A percentile compares a stretch with the other conserved stretches of the same genome.
Evolutionary conservation across 2,113 vertebrate genomes (phyloP).

Genomic region (Ibidorhyncha struthersii): DNA sequence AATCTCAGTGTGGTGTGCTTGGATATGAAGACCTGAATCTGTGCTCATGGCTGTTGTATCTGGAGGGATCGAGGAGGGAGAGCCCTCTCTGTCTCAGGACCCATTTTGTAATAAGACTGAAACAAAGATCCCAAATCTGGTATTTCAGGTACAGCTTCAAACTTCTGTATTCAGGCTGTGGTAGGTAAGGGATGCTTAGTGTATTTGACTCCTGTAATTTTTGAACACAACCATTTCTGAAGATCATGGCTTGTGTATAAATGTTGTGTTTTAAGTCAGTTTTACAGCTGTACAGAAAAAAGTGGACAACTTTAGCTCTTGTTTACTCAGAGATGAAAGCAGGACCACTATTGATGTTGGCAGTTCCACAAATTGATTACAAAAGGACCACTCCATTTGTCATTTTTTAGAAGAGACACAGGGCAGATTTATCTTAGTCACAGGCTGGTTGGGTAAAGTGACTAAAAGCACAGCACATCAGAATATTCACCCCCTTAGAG

Average conservation of each 20-base stretch:
- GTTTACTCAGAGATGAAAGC: neutral
- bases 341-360: conserved; percentile 3
- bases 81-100: neutral
- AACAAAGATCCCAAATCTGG: neutral
- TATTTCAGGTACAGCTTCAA: neutral
- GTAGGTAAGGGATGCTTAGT: neutral
- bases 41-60: neutral
- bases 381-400: neutral
- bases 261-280: neutral
- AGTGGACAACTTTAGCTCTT: neutral
- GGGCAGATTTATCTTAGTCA: conserved; percentile 13
- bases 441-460: neutral
- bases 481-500: neutral
- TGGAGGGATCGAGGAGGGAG: neutral
- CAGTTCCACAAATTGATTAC: conserved; percentile 18
- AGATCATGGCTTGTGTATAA: neutral
- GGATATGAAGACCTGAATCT: neutral
- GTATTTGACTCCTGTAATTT: neutral
- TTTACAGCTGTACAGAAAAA: neutral
- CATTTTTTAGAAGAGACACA: conserved; percentile 11
- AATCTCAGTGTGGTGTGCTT: neutral
- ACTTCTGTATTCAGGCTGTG: neutral
- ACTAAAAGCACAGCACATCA: neutral
- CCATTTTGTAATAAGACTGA: neutral
- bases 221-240: neutral